These are phyloP conservation scores for Tokudaia tokunoshimensis DNA, from an alignment of 2,797 vertebrate genomes.

Conservation along the genomic window DNA sequence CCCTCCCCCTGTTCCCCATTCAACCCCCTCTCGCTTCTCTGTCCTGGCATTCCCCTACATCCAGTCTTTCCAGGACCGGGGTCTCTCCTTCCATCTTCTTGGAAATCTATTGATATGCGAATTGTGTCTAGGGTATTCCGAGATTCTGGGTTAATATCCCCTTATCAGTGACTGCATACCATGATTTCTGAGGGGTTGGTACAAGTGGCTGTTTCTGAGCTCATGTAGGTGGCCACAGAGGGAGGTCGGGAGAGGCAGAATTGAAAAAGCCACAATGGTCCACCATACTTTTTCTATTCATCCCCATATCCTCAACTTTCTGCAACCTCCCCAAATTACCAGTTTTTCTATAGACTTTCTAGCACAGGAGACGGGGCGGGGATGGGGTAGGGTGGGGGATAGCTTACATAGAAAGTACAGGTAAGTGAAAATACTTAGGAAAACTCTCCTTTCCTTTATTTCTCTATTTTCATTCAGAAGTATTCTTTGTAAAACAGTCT, in stretches of 20 bases:
- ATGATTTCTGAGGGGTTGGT: background rate
- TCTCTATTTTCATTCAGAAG: background rate
- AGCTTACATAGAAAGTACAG: background rate
- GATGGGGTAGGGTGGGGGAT: background rate
- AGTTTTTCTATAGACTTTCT: background rate
- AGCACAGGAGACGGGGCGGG: background rate
- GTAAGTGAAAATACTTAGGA: background rate
- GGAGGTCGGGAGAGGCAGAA: background rate
- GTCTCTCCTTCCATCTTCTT: no score
- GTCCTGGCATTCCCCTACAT: no score
- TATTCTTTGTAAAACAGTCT: background rate
- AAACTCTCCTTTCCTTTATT: background rate
- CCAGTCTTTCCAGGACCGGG: no score
- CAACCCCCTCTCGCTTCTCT: no score
- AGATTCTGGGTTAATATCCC: no score
- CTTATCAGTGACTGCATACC: no score
- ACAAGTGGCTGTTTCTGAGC: background rate
- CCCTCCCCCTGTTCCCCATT: no score
- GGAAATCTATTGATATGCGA: no score
- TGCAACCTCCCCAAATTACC: background rate
- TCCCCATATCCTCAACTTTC: background rate
- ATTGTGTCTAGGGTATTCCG: no score
- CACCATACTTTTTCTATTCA: background rate
- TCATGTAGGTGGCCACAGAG: background rate
- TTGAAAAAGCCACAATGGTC: background rate